Conservation (phyloP, 2,888 invertebrate genomes). For the Lepetodrilus schrolli region DNA sequence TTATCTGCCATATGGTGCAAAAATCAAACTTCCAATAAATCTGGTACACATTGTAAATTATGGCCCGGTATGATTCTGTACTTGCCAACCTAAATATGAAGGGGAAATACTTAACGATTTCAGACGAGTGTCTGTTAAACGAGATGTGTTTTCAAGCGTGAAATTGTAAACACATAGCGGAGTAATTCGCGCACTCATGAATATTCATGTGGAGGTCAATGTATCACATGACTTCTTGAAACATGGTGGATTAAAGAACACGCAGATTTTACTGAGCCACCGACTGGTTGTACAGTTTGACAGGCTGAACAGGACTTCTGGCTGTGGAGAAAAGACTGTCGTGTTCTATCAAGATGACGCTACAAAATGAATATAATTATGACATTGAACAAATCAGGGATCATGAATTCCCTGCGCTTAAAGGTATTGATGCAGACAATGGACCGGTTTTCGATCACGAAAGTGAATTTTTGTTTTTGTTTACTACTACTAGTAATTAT, state of each 20-base stretch:
- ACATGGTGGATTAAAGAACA: background rate
- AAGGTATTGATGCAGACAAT: no score
- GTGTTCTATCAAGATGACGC: background rate
- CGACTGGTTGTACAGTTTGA: no score
- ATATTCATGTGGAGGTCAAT: constrained; percentile 6
- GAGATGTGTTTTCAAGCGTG: background rate
- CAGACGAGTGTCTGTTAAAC: background rate
- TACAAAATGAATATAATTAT: constrained; percentile 25
- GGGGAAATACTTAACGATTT: no score
- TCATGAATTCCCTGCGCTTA: constrained; percentile 47
- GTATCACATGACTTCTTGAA: constrained; percentile 8
- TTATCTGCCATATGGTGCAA: background rate
- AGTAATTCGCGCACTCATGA: constrained; percentile 5
- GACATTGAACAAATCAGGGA: constrained; percentile 35
- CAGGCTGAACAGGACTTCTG: no score
- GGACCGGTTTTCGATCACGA: no score
- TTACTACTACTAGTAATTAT: no score
- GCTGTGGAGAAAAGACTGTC: no score
- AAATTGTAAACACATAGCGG: constrained; percentile 25
- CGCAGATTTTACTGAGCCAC: background rate
- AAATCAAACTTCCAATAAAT: background rate
- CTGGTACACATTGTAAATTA: background rate
- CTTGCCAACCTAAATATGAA: no score
- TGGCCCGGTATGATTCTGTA: no score
- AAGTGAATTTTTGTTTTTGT: no score